phyloP scores from a whole-genome alignment of 2,888 invertebrate genomes.

The Rosalia funebris region DNA sequence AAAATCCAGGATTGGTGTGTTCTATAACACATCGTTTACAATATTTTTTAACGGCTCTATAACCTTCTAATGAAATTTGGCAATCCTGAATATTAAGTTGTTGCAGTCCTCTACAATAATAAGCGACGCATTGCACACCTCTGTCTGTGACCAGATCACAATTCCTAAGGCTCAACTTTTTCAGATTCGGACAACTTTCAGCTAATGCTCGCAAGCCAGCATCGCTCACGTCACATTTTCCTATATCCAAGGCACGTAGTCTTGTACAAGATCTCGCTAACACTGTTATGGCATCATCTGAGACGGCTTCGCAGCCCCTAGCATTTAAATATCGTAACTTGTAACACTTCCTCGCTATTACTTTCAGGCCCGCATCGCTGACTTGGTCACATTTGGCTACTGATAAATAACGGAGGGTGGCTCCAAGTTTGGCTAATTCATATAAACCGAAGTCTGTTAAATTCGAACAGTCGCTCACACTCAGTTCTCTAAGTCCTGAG shows the following conservation, averaged over 20 bases:
- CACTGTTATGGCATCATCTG: constrained; percentile 91
- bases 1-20: constrained; percentile 95
- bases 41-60: constrained; percentile 90
- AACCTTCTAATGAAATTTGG: constrained; percentile 87
- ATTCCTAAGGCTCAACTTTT: constrained; percentile 88
- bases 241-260: constrained; percentile 87
- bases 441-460: constrained; percentile 92
- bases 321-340: constrained; percentile 90
- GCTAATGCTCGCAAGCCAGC: constrained; percentile 87
- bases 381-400: constrained; percentile 95
- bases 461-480: constrained; percentile 89
- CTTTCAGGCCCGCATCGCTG: constrained; percentile 88
- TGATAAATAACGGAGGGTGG: constrained; percentile 89
- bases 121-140: constrained; percentile 88
- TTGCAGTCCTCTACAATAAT: constrained; percentile 88
- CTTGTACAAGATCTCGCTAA: constrained; percentile 87
- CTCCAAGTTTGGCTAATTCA: constrained; percentile 88
- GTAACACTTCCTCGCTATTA: constrained; percentile 87
- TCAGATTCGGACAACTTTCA: constrained; percentile 89
- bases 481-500: constrained; percentile 82
- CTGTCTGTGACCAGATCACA: constrained; percentile 92
- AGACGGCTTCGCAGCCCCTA: constrained; percentile 91
- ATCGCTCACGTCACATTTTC: constrained; percentile 94
- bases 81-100: constrained; percentile 95
- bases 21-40: constrained; percentile 94